Evolutionary conservation across 2,113 vertebrate genomes (phyloP), one percentile per base, ranked within the genome.

Genomic region (Glareola pratincola): DNA sequence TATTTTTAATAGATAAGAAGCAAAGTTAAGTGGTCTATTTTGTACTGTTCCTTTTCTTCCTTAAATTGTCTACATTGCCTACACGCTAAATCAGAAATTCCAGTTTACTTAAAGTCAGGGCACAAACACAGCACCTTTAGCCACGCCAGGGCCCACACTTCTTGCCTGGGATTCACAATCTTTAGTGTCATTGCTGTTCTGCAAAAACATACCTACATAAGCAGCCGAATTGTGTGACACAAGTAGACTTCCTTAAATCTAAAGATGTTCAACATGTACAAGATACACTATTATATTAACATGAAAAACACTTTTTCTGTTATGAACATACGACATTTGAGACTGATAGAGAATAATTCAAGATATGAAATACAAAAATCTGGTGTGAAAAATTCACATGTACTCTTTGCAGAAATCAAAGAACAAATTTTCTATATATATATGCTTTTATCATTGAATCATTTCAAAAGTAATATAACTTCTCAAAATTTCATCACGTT

Each of bases 391-490:
- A 5, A 0, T 5, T 12, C 50, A 41, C 20, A 60, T 41, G 39
- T 7, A 34, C 19, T 72, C 81, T 54, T 18, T 36, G 18, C 27
- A 80, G 47, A 87, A 76, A 72, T 57, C 47, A 57, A 71, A 57
- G 51, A 63, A 73, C 14, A 47, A 34, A 19, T 34, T 80, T 83
- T n/a, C n/a, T 67, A 4, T 68, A 14, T 26, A 50, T 22, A 50
- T 23, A 36, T 3, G 24, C 8, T 59, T 87, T 80, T 80, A 73
- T 85, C 88, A 54, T 48, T 30, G 32, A 48, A 81, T 76, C 85
- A 78, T 81, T 92, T 90, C 50, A 85, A 60, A 96, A 77, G 36
- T 74, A 96, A 90, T 92, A 47, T 60, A 83, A 73, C 41, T 67
- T 92, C 48, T 85, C n/a, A 85, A 50, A 77, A 81, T 90, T 24